Base-by-base conservation (phyloP, 1,140 invertebrate species). In the Steinernema khuongi region DNA sequence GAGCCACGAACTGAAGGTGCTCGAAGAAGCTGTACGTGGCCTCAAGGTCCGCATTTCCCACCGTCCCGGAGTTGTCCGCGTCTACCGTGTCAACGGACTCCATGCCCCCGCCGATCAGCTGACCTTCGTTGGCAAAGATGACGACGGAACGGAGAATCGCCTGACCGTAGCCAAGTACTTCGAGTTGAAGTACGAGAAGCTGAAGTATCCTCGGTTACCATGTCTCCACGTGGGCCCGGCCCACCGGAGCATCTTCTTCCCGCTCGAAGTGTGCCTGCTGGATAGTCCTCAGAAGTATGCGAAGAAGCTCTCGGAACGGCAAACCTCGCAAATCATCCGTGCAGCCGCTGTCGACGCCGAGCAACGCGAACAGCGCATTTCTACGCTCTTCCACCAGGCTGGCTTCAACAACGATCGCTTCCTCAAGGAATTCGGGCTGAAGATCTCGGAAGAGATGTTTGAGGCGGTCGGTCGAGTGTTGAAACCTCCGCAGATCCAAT, bases 371-470 rank as follows among this genome's bases (percentile, higher is more conserved):
- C 41, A 74, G 29, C 68, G 77, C 19, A 85, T 80, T 50, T 50
- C 36, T 14, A 68, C 73, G 11, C 68, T 80, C 14, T 72, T 67
- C 31, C 7, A 68, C 7, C 71, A 74, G 31, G 73, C 82, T 17
- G 71, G 44, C 7, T 79, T 77, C 31, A 71, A 72, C 1, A 75
- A 74, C n/a, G 75, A 79, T 32, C 76, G 69, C 1, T 83, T 81
- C 74, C 71, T 83, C 19, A 43, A 78, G 22, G 78, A 77, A 43
- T 86, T 86, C 75, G 73, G 96, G 33, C 88, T 98, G 71, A 93
- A 92, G 29, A 96, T 98, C 79, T 93, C 92, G 67, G 94, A 94
- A 84, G 93, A 91, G 81, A 98, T 99, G 96, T 96, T 97, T 91
- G 95, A 99, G 88, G 94, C 98, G 18, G 90, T 94, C 68, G 96